phyloP scores from a whole-genome alignment of 2,113 vertebrate species.

The Atlantisia rogersi region DNA sequence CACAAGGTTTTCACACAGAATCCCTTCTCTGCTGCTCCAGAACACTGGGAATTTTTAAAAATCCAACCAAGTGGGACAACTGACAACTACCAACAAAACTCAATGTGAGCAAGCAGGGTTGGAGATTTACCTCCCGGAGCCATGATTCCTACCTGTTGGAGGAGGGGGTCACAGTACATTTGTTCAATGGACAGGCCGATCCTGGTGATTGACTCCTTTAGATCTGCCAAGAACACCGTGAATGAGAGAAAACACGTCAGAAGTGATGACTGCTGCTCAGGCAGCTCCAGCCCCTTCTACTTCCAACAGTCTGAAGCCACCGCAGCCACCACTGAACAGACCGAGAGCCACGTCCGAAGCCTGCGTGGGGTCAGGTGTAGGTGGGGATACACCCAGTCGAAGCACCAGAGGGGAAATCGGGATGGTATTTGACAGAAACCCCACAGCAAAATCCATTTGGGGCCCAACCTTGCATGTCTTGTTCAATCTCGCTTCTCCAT shows the following conservation, averaged over 20 bases:
- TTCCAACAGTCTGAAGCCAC: background rate
- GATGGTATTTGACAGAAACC: background rate
- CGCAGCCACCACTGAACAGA: background rate
- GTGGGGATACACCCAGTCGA: background rate
- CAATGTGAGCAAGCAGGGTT: background rate
- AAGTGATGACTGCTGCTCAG: background rate
- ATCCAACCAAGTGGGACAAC: background rate
- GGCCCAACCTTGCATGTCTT: constrained; percentile 85
- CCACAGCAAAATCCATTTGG: too few relatives aligned
- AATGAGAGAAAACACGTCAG: background rate
- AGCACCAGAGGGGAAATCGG: background rate
- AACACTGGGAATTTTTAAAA: background rate
- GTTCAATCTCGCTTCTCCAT: constrained; percentile 91
- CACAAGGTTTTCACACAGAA: background rate
- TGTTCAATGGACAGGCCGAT: constrained; percentile 81
- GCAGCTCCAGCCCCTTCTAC: background rate
- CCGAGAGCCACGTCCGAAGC: background rate
- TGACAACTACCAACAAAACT: background rate
- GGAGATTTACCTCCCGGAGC: rapidly evolving
- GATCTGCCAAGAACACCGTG: constrained; percentile 75
- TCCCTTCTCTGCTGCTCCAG: background rate
- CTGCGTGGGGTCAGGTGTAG: background rate
- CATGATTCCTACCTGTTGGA: constrained; percentile 84
- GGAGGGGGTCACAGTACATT: constrained; percentile 88
- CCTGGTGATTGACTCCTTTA: constrained; percentile 85